Evolutionary conservation across 2,888 invertebrate species (phyloP).

Genomic region (Eilema depressum): DNA sequence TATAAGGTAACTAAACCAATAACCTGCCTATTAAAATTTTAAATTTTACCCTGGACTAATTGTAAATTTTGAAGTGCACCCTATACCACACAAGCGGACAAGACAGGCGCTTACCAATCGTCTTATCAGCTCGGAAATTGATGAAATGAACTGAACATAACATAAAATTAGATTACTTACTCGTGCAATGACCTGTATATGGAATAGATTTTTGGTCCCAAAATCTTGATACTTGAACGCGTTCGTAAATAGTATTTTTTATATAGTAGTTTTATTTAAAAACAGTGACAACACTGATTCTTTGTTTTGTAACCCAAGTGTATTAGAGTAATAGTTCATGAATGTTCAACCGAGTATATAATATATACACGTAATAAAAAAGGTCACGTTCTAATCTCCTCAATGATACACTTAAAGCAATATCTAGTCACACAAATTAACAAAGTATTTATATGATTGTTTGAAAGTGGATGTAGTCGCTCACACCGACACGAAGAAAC

Average conservation of each 20-base stretch:
- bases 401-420: slow-evolving; percentile 49
- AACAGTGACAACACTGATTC: neutral
- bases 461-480: slow-evolving; percentile 56
- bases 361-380: neutral
- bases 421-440: slow-evolving; percentile 64
- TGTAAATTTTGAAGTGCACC: no score
- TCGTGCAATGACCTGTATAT: no score
- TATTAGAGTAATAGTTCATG: neutral
- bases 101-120: neutral
- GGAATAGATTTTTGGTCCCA: no score
- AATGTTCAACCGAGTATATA: slow-evolving; percentile 6
- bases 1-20: no score
- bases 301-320: neutral
- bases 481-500: slow-evolving; percentile 65
- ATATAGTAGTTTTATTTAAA: neutral
- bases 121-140: neutral
- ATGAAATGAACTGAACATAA: neutral
- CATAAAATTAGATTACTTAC: neutral
- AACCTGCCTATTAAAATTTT: no score
- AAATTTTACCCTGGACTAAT: no score
- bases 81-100: no score
- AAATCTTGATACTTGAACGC: no score
- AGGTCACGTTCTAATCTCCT: slow-evolving; percentile 26
- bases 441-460: slow-evolving; percentile 50
- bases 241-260: neutral